Percentiles rank a stretch among this genome's conserved stretches.
phyloP scores from a whole-genome alignment of 2,888 invertebrate genomes.

The Drosophila sordidapex region DNA sequence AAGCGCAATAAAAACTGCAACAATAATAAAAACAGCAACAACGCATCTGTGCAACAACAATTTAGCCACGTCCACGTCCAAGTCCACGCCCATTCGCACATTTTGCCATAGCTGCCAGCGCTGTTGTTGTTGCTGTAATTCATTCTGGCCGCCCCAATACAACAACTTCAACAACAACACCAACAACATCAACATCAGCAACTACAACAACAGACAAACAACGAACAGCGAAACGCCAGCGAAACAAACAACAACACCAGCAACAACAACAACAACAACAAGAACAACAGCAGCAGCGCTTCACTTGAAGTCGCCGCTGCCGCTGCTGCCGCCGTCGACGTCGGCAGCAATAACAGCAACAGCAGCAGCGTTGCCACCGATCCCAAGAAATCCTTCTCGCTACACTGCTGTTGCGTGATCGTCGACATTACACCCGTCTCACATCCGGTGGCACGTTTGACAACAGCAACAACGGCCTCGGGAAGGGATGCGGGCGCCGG shows the following conservation, averaged over 20 bases:
- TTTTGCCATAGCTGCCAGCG: constrained; percentile 22
- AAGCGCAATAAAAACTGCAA: constrained; percentile 7
- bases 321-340: constrained; percentile 27
- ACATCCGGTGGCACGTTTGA: constrained; percentile 84
- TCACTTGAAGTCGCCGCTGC: constrained; percentile 34
- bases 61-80: constrained; percentile 20
- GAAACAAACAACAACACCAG: constrained; percentile 47
- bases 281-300: constrained; percentile 32
- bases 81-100: constrained; percentile 18
- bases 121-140: constrained; percentile 65
- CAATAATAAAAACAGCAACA: constrained; percentile 3
- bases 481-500: constrained; percentile 84
- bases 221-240: constrained; percentile 24
- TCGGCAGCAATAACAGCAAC: constrained; percentile 52
- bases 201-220: constrained; percentile 65
- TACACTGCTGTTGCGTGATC: constrained; percentile 86
- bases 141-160: constrained; percentile 85
- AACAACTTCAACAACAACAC: constrained; percentile 83
- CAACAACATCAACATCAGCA: constrained; percentile 84
- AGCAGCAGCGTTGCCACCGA: constrained; percentile 77
- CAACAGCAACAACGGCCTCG: constrained; percentile 85
- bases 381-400: constrained; percentile 85
- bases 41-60: constrained; percentile 10
- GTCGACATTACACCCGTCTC: constrained; percentile 85
- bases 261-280: constrained; percentile 12